phyloP scores from a whole-genome alignment of 2,113 vertebrate genomes.

The Phalacrocorax pelagicus region DNA sequence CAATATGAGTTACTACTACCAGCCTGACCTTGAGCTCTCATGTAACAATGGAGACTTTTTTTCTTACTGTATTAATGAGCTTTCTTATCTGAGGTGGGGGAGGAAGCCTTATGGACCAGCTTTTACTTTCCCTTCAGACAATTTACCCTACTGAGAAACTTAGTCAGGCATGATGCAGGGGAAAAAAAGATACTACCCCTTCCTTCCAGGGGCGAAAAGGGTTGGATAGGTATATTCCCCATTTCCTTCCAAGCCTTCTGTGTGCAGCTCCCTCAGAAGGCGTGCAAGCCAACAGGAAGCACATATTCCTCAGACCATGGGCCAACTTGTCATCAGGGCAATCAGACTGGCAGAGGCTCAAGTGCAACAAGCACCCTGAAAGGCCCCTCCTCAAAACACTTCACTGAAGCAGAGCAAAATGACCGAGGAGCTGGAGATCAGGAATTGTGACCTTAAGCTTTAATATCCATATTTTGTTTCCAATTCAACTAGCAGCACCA shows the following conservation, averaged over 20 bases:
- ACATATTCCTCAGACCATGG: not conserved
- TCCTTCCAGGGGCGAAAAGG: not conserved
- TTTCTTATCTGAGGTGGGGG: slow-evolving; percentile 56
- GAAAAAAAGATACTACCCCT: not conserved
- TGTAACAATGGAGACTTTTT: slow-evolving; percentile 54
- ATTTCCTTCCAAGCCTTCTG: not conserved
- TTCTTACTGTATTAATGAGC: slow-evolving; percentile 57
- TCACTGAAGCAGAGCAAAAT: not conserved
- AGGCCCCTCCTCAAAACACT: not conserved
- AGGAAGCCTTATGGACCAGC: slow-evolving; percentile 26
- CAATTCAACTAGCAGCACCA: not conserved
- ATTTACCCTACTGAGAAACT: not conserved
- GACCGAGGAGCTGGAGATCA: not conserved
- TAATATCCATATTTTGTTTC: not conserved
- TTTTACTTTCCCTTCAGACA: slow-evolving; percentile 24
- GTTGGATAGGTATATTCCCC: not conserved
- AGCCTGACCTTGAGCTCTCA: slow-evolving; percentile 64
- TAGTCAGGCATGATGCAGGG: not conserved
- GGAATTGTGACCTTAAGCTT: not conserved
- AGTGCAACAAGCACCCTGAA: not conserved
- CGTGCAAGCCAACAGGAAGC: not conserved
- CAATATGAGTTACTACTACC: slow-evolving; percentile 71
- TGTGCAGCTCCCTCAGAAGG: not conserved
- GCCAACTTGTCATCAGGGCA: not conserved
- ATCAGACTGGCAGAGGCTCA: not conserved